A percentile compares a stretch with the other conserved stretches of the same genome.
phyloP scores from a whole-genome alignment of 2,113 vertebrate species.

The Aspiorhynchus laticeps region DNA sequence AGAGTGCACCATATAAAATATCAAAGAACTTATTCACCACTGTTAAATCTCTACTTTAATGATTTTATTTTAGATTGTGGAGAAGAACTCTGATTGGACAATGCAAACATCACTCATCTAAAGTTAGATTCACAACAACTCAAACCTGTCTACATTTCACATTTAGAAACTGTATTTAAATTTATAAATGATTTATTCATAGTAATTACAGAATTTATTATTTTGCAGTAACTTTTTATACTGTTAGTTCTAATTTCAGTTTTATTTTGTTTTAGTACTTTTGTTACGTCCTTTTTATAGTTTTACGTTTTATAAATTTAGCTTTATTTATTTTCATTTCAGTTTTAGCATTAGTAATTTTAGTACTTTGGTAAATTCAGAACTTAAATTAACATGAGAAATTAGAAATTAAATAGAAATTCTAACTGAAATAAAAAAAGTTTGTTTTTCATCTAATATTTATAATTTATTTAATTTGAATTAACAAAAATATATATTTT shows the following conservation, averaged over 20 bases:
- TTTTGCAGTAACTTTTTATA: not conserved
- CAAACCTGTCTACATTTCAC: not conserved
- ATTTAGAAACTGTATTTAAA: not conserved
- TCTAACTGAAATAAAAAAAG: too few species aligned
- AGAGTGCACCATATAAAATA: conserved; percentile 10
- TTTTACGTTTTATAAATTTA: not conserved
- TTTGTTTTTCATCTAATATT: not conserved
- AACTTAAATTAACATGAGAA: too few species aligned
- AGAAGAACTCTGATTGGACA: not conserved
- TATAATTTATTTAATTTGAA: not conserved
- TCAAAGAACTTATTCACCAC: not conserved
- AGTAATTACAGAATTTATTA: not conserved
- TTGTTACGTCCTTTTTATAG: not conserved
- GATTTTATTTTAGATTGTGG: not conserved
- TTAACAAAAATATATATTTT: not conserved
- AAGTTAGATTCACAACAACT: not conserved
- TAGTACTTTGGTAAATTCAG: too few species aligned
- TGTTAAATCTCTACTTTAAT: not conserved
- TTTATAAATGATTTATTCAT: not conserved
- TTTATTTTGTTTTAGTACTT: not conserved
- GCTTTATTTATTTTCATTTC: not conserved
- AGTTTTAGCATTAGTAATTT: not conserved
- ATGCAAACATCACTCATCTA: not conserved
- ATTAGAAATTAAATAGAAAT: too few species aligned
- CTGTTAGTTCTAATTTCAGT: not conserved